Base-by-base conservation (phyloP, 2,113 vertebrate species). In the Stigmatopora nigra region DNA sequence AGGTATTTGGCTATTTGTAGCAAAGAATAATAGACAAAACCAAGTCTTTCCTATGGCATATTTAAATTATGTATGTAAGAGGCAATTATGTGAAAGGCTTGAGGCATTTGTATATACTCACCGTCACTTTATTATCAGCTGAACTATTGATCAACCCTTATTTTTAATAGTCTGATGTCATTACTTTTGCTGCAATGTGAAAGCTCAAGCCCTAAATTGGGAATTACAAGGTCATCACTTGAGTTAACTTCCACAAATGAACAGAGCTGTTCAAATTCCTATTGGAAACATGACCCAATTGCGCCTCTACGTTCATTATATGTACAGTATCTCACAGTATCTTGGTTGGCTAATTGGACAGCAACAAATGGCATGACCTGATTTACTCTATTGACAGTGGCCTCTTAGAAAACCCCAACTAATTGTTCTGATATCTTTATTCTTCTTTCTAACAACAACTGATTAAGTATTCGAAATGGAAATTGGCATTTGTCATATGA, bases 371-470 rank as follows among this genome's bases (percentile, higher is more conserved):
- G 69, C 82, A 82, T 79, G 80, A 76, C 83, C 79, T 75, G 71
- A 83, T 88, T 86, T 84, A 64, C 75, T 77, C 57, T 71, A 84
- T 82, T 81, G 79, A 71, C 76, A 68, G 63, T 61, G 61, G 72
- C 58, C 78, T 84, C 78, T 45, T 70, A 83, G 78, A 80, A 78
- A 70, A 73, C 44, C 60, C 67, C 36, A 52, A 69, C 73, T 88
- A 86, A 86, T 83, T 87, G 83, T 69, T 73, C 64, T 63, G 61
- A 77, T 64, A 66, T 76, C 67, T 63, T 68, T 57, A 31, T 70
- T 46, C 14, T 2, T 63, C 57, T 80, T 79, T 77, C 61, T 74
- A 72, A 76, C 73, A 67, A 76, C 62, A 68, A 77, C 17, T 17
- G 25, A 76, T 78, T 83, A 82, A 86, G 85, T 84, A 80, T 83